Base-by-base conservation (phyloP, 2,797 vertebrate genomes). In the Loriculus beryllinus region DNA sequence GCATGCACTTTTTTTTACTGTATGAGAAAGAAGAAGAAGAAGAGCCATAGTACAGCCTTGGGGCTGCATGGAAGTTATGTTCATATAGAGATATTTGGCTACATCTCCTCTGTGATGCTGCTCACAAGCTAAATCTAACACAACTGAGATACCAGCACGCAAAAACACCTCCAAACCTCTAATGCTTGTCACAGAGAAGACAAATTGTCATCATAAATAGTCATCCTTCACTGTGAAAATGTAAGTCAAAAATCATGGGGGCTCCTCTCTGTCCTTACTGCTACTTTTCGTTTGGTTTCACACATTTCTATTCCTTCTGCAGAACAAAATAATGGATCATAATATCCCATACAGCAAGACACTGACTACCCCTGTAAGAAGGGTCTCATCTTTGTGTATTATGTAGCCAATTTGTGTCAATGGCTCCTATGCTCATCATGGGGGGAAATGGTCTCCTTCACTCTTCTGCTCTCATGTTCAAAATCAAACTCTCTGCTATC, bases 401-500 rank as follows among this genome's bases (percentile, higher is more conserved):
- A 40, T 21, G 22, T 65, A 28, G 47, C 18, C n/a, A 42, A 64
- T 43, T 11, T 25, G 31, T 29, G 21, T 13, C 3, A 18, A 21
- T 5, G 9, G 40, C 13, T 70, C 51, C 64, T 40, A 35, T 42
- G 47, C 33, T 69, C 65, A 59, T 17, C 10, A 8, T 1, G 0
- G 5, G 33, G 51, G 22, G 45, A 65, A 83, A 39, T 2, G 23
- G 23, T 14, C 20, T 68, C 37, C 43, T 31, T 60, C 6, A 0
- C 4, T 18, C 29, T 88, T 60, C 35, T 3, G 1, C 0, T 1
- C 47, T 54, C 40, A 2, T 1, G 1, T n/a, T 48, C 21, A 14
- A 31, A 57, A 76, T 12, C 31, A n/a, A 2, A n/a, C 12, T 29
- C 35, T 42, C 19, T n/a, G 35, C 23, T 65, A 10, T 29, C 1